Evolutionary conservation across 2,113 vertebrate genomes (phyloP), one percentile per base, ranked within the genome.

Genomic region (Pterocles gutturalis): DNA sequence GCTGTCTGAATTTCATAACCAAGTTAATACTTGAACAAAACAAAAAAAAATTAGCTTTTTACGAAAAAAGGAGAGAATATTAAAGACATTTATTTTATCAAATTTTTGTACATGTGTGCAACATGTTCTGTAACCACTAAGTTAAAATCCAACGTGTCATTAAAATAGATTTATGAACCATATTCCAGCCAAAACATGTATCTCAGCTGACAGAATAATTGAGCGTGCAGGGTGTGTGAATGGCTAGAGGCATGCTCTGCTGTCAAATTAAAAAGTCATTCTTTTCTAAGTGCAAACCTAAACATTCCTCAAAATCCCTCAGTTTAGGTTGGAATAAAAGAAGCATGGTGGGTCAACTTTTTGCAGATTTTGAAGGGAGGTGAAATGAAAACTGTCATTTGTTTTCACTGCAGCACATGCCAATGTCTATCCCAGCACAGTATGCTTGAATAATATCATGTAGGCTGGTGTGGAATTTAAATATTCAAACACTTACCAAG

Each of bases 361-460:
- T 83, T 93, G 24, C 18, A 65, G 14, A 67, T 85, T 94, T 86
- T 87, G 33, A 88, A 86, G 45, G 29, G 38, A 92, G 15, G 58
- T 86, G 70, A 90, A 83, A 93, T 51, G 75, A 93, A 95, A 95
- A 60, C 73, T 79, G 77, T 65, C 58, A 80, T 49, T 86, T 91
- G 29, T 71, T 96, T 86, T 87, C 3, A 4, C 41, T 62, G 64
- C 28, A 82, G 46, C 55, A 73, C 87, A 89, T 73, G 64, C n/a
- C 69, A 89, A 3, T 21, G 48, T 60, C 87, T 82, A 36, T 71
- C 51, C 61, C 4, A 8, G 41, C 22, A 61, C 15, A 51, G 10
- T 11, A 5, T 16, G 8, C 34, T 71, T 87, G 53, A 83, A 49
- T 51, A 88, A 20, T 65, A 83, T 66, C 29, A 82, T 41, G 9